Conservation (phyloP, 2,797 vertebrate species). For the Limnodromus scolopaceus region DNA sequence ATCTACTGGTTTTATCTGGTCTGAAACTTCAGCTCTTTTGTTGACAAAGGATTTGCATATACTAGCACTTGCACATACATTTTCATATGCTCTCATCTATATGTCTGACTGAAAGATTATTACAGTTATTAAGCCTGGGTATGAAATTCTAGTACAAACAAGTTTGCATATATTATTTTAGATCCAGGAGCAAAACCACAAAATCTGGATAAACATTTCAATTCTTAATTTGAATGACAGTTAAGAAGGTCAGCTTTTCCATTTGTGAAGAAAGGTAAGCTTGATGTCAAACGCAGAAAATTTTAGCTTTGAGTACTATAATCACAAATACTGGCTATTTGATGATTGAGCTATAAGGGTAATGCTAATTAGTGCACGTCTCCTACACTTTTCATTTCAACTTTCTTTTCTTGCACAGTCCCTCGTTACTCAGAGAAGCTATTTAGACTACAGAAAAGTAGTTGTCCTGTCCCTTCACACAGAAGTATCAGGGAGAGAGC, state of each 20-base stretch:
- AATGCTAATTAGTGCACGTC: neutral
- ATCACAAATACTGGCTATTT: neutral
- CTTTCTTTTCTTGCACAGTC: neutral
- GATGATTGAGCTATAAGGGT: neutral
- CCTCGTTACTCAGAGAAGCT: neutral
- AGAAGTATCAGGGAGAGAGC: neutral
- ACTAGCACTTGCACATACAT: neutral
- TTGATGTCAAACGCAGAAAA: neutral
- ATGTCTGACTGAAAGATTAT: neutral
- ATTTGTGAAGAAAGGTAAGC: neutral
- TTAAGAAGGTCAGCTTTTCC: neutral
- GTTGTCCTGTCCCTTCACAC: neutral
- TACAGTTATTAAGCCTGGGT: neutral
- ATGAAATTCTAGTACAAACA: neutral
- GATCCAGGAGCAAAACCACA: neutral
- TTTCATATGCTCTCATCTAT: neutral
- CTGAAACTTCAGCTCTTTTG: neutral
- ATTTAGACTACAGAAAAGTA: neutral
- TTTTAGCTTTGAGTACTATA: neutral
- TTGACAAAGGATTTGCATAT: neutral
- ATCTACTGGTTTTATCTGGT: neutral
- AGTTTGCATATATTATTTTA: neutral
- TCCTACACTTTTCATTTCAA: neutral
- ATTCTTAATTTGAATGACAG: neutral
- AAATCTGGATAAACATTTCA: neutral